Percentiles rank a stretch among this genome's conserved stretches.
phyloP scores from a whole-genome alignment of 2,113 vertebrate species.

The Peucedramus taeniatus region DNA sequence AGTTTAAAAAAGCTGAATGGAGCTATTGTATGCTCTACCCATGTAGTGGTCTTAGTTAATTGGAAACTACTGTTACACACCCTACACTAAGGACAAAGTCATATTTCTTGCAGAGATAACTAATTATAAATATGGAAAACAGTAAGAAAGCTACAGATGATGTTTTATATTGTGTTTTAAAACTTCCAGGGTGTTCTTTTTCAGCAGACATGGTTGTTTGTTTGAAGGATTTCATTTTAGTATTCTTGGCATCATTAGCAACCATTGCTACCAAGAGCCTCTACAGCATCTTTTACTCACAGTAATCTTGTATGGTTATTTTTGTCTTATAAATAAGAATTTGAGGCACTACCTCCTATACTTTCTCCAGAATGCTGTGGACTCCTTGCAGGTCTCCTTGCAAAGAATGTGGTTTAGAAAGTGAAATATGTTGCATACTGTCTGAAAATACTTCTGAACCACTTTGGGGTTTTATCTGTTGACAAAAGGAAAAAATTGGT shows the following conservation, averaged over 20 bases:
- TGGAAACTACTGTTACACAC: neutral
- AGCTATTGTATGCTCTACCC: neutral
- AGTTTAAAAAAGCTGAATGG: neutral
- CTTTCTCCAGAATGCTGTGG: neutral
- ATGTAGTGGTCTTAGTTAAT: neutral
- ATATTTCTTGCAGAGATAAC: neutral
- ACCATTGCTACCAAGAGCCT: neutral
- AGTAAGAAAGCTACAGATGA: neutral
- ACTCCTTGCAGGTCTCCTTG: neutral
- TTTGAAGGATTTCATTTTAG: neutral
- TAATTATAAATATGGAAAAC: neutral
- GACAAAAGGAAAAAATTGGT: neutral
- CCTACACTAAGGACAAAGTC: neutral
- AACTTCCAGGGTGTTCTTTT: neutral
- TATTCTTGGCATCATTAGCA: neutral
- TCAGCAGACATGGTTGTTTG: fast-evolving
- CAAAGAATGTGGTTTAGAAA: neutral
- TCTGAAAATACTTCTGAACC: neutral
- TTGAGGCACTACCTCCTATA: neutral
- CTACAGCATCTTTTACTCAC: neutral
- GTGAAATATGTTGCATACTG: neutral
- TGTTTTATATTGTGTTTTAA: neutral
- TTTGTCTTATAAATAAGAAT: neutral
- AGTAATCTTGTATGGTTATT: neutral
- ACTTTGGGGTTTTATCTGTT: neutral